These are phyloP conservation scores for Archegozetes longisetosus DNA, from an alignment of 1,140 invertebrate species.

Conservation along the genomic window DNA sequence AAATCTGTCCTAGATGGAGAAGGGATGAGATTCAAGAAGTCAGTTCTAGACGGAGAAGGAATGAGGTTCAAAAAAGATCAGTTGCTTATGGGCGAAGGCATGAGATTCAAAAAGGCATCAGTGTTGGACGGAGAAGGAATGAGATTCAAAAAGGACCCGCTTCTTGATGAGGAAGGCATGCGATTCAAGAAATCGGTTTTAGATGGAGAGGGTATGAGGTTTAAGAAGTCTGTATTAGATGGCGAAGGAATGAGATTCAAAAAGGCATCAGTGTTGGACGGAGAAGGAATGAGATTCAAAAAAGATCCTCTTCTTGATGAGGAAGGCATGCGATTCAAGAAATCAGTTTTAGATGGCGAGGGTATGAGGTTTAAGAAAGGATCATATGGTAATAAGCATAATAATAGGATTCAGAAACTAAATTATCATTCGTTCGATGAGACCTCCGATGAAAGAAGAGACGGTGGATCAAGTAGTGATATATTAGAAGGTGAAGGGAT, in stretches of 20 bases:
- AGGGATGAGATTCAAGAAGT: slow-evolving; percentile 12
- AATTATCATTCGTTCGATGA: not conserved
- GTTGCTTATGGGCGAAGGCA: not conserved
- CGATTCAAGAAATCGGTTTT: slow-evolving; percentile 10
- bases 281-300: slow-evolving; percentile 13
- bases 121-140: not conserved
- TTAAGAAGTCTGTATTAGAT: slow-evolving; percentile 3
- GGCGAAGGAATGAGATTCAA: slow-evolving; percentile 13
- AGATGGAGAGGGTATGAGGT: slow-evolving; percentile 10
- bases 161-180: slow-evolving; percentile 8
- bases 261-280: slow-evolving; percentile 2
- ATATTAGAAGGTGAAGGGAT: not conserved
- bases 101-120: slow-evolving; percentile 6
- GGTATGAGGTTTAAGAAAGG: slow-evolving; percentile 6
- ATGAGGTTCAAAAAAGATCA: slow-evolving; percentile 4
- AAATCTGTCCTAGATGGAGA: slow-evolving; percentile 4
- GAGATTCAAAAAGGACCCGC: not conserved
- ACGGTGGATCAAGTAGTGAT: not conserved
- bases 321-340: slow-evolving; percentile 10
- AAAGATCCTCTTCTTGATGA: slow-evolving; percentile 6
- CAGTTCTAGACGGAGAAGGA: slow-evolving; percentile 7
- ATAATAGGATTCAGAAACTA: not conserved
- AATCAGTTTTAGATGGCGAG: slow-evolving; percentile 5
- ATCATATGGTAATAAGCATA: not conserved
- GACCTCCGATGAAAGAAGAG: not conserved